Percentiles rank a stretch among this genome's conserved stretches.
Evolutionary conservation across 2,888 invertebrate species (phyloP).

Genomic region (Leptopterna dolabrata): DNA sequence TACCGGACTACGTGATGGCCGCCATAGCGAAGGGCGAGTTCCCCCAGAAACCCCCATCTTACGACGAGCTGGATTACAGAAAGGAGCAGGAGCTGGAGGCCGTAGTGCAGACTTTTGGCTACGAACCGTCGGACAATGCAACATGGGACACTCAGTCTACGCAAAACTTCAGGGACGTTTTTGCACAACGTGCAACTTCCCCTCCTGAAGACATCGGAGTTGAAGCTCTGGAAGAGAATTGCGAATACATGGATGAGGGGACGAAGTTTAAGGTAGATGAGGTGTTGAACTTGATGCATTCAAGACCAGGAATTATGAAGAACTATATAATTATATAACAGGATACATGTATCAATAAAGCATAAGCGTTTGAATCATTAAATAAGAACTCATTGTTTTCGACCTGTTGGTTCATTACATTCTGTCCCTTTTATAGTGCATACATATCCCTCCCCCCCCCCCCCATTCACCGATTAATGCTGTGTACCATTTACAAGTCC

Average conservation of each 20-base stretch:
- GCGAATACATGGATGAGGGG: not conserved
- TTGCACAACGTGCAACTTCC: not conserved
- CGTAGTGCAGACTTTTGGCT: conserved; percentile 18
- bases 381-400: too few species aligned
- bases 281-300: conserved; percentile 8
- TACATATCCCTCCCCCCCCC: too few species aligned
- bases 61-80: conserved; percentile 12
- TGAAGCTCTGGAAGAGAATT: not conserved
- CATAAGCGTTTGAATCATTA: too few species aligned
- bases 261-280: not conserved
- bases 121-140: not conserved
- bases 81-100: not conserved
- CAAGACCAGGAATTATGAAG: not conserved
- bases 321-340: not conserved
- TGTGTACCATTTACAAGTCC: too few species aligned
- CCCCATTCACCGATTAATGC: too few species aligned
- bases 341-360: not conserved
- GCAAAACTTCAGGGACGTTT: not conserved
- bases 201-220: not conserved
- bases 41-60: not conserved
- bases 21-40: conserved; percentile 4
- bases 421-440: too few species aligned
- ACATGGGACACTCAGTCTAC: not conserved
- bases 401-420: too few species aligned
- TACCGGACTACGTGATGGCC: conserved; percentile 11